Evolutionary conservation across 2,797 vertebrate species (phyloP).

Genomic region (Sebastes vulpes): DNA sequence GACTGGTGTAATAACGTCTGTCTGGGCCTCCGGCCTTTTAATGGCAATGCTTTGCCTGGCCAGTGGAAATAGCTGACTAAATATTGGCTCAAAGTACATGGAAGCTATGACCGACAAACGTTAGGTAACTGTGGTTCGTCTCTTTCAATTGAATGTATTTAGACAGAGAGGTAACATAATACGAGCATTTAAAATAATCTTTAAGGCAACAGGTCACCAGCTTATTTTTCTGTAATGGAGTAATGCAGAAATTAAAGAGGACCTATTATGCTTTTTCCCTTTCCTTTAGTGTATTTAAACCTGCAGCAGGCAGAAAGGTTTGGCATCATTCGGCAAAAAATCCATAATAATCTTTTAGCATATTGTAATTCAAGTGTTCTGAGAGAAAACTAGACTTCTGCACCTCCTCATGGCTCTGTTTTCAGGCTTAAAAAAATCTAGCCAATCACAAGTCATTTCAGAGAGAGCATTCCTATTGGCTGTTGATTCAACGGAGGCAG

Average conservation of each 20-base stretch:
- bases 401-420: no score
- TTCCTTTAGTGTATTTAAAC: no score
- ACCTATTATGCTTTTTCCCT: no score
- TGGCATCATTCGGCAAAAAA: no score
- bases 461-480: no score
- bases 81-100: constrained; percentile 56
- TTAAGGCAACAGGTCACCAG: constrained; percentile 5
- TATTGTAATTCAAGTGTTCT: no score
- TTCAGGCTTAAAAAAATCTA: no score
- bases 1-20: constrained; percentile 62
- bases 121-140: constrained; percentile 69
- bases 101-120: constrained; percentile 72
- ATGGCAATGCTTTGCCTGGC: constrained; percentile 37
- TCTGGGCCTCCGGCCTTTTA: constrained; percentile 54
- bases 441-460: no score
- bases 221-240: not conserved
- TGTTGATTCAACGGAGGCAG: no score
- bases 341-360: no score
- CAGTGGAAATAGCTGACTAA: constrained; percentile 77
- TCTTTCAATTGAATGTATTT: constrained; percentile 47
- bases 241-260: not conserved
- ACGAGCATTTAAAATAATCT: constrained; percentile 31
- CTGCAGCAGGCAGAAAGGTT: no score
- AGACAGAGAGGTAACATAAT: constrained; percentile 24
- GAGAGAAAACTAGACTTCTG: no score